Base-by-base conservation (phyloP, 2,888 invertebrate species). In the Lepidocyrtoides sp. region DNA sequence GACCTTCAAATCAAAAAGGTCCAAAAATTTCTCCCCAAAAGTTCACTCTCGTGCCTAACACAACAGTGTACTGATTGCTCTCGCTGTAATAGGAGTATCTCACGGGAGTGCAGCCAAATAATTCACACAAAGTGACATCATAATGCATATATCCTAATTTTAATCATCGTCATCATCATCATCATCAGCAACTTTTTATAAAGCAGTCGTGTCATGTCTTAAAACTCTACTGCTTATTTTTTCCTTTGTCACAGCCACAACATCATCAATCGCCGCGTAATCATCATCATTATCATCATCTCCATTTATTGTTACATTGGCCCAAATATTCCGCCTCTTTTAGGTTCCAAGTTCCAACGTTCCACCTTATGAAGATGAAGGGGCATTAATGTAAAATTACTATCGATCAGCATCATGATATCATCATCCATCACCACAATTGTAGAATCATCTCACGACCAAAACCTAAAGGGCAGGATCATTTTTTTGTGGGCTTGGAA, bases 101-200 rank as follows among this genome's bases (percentile, higher is more conserved):
- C 36, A 36, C 36, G 36, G 7, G 36, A 36, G 3, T 36, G 7
- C 7, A 36, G 36, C 1, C 32, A 66, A 17, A 26, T 36, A 36
- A 41, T 8, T 44, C 20, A 8, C 4, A 72, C 29, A 17, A 79
- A 63, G 48, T 75, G 75, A 48, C 44, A 75, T 51, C 54, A 32
- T 79, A 32, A 79, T 79, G 77, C 77, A 79, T 79, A 17, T 54
- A 79, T 79, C 77, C 77, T 79, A 79, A 79, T 79, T 79, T 79
- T 51, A 79, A 79, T 79, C 77, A 29, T n/a, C 0, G 51, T 32
- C 51, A 32, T 79, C 32, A 79, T 79, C 29, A 79, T 51, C 29
- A 79, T 63, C 63, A 29, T 63, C 63, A 60, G 36, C 41, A 44
- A n/a, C 26, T 17, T 82, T 82, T 60, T 82, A 44, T 41, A 36